Evolutionary conservation across 2,797 vertebrate genomes (phyloP).

Genomic region (Denticeps clupeoides): DNA sequence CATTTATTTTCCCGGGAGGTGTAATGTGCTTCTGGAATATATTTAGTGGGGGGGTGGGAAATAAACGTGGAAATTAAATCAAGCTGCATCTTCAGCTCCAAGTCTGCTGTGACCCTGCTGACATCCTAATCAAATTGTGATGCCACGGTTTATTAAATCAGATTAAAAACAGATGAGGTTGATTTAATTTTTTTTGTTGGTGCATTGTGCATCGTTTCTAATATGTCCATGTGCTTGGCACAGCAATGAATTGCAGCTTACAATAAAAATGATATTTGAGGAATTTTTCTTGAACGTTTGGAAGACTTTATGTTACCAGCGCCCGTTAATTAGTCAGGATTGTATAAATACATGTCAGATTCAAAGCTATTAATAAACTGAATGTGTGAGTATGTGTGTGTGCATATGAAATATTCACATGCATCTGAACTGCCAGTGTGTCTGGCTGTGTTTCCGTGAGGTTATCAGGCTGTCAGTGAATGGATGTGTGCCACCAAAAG

Average conservation of each 20-base stretch:
- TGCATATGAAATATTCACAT: slow-evolving; percentile 14
- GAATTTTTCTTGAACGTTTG: too few relatives aligned
- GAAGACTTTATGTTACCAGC: too few relatives aligned
- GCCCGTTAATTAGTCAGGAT: too few relatives aligned
- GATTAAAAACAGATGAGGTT: too few relatives aligned
- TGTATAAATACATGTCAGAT: slow-evolving; percentile 12
- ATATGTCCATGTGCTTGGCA: too few relatives aligned
- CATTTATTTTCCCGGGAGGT: slow-evolving; percentile 22
- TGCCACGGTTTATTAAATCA: slow-evolving; percentile 35
- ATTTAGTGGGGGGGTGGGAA: slow-evolving; percentile 33
- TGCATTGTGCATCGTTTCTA: too few relatives aligned
- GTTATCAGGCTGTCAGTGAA: slow-evolving; percentile 18
- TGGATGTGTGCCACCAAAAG: slow-evolving; percentile 5
- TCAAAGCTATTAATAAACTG: slow-evolving; percentile 13
- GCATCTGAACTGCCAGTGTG: slow-evolving; percentile 9
- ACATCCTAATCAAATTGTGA: slow-evolving; percentile 23
- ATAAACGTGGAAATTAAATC: slow-evolving; percentile 36
- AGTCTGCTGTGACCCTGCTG: slow-evolving; percentile 18
- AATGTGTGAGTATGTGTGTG: slow-evolving; percentile 15
- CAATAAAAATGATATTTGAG: too few relatives aligned
- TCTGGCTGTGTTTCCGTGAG: slow-evolving; percentile 18
- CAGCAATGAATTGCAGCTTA: too few relatives aligned
- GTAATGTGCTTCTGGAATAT: slow-evolving; percentile 1
- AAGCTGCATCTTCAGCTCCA: slow-evolving; percentile 15
- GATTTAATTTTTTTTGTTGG: too few relatives aligned